Conservation (phyloP, 2,888 invertebrate genomes). For the Mylabris sibirica region DNA sequence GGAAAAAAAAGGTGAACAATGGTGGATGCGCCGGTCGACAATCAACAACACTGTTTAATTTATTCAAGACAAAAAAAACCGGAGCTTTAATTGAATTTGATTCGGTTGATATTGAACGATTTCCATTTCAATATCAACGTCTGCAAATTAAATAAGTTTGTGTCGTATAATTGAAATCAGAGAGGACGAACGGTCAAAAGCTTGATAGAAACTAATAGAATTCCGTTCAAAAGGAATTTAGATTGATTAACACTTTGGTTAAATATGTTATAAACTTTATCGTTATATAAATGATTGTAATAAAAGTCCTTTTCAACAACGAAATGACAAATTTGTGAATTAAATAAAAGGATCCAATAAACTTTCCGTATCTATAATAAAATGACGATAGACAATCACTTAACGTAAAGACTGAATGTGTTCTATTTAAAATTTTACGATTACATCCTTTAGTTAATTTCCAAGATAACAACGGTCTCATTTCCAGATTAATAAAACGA, state of each 20-base stretch:
- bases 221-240: not conserved
- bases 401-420: not conserved
- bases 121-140: not conserved
- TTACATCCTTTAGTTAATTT: not conserved
- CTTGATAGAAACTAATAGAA: constrained; percentile 10
- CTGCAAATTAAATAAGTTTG: not conserved
- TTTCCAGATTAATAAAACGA: not conserved
- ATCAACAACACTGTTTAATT: not conserved
- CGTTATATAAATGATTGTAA: not conserved
- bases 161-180: not conserved
- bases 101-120: not conserved
- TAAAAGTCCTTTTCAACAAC: not conserved
- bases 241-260: not conserved
- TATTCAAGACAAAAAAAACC: not conserved
- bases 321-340: constrained; percentile 4
- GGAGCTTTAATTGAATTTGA: not conserved
- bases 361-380: not conserved
- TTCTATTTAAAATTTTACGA: constrained; percentile 7
- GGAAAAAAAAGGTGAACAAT: not conserved
- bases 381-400: constrained; percentile 11
- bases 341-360: constrained; percentile 1
- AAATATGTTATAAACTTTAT: not conserved
- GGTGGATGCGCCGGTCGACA: not conserved
- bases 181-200: not conserved
- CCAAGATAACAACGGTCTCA: not conserved